Evolutionary conservation across 2,888 invertebrate genomes (phyloP), one percentile per base, ranked within the genome.

Genomic region (Zootermopsis nevadensis): DNA sequence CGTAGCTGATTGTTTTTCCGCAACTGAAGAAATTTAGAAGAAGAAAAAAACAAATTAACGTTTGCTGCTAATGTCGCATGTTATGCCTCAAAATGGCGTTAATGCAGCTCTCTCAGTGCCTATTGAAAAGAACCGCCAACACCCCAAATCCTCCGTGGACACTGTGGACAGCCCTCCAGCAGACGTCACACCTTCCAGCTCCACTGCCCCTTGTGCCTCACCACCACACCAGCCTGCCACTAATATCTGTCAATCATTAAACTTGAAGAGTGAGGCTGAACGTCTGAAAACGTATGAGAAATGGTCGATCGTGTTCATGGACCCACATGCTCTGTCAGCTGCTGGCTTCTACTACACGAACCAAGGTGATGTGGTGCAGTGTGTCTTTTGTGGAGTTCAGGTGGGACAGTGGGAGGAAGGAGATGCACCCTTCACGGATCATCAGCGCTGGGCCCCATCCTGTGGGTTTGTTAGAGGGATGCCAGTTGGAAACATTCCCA

Each of bases 341-440:
- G 95, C 95, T 85, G 98, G 98, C 27, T 97, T 98, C 89, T 96
- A 94, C 89, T 97, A 93, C 87, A 93, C 94, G 12, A 93, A 94
- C 38, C 92, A 93, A 85, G 92, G 92, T 53, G 97, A 97, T 87
- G 93, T 94, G 88, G 97, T 97, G 22, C 92, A 93, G 85, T 97
- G 97, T 89, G 94, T 95, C 81, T 96, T 95, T 89, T 96, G 96
- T 89, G 93, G 93, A 86, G 93, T 95, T 80, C 94, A 96, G 89
- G 94, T 97, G 83, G 94, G 94, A 88, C 91, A 93, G 84, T 98
- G 97, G 97, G 93, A 94, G 85, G 92, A 91, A 85, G 94, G 94
- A n/a, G 97, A 98, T 89, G 93, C 94, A 88, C 95, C 97, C 2
- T 93, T 94, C 88, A 91, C 91, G 33, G 97, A 97, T 88, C 98